These are phyloP conservation scores for Laticauda laticaudata DNA, from an alignment of 2,113 vertebrate genomes.

Conservation along the genomic window DNA sequence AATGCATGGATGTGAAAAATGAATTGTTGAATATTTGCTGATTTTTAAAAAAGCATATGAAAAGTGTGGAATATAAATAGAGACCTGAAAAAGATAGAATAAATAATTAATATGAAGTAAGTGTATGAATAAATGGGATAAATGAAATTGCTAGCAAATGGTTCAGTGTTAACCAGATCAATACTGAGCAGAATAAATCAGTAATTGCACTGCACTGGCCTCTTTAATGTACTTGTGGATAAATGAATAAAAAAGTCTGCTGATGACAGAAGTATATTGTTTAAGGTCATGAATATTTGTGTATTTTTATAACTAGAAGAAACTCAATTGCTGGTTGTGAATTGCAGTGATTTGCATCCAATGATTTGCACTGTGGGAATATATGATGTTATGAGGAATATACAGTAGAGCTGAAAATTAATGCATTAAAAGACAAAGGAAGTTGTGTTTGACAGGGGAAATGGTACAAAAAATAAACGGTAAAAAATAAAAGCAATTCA, in stretches of 20 bases:
- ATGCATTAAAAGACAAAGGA: not conserved
- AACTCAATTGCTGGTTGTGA: not conserved
- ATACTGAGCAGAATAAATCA: not conserved
- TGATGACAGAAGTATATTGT: not conserved
- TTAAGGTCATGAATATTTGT: not conserved
- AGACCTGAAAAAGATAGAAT: not conserved
- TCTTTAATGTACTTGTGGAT: not conserved
- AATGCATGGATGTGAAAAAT: not conserved
- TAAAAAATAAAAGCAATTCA: not conserved
- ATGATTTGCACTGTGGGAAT: not conserved
- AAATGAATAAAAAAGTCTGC: not conserved
- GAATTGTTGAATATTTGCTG: not conserved
- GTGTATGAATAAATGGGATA: not conserved
- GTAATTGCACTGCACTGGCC: not conserved
- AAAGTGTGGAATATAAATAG: not conserved
- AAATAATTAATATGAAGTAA: not conserved
- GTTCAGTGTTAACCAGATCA: not conserved
- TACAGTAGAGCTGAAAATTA: not conserved
- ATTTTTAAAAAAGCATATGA: not conserved
- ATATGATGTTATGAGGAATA: not conserved
- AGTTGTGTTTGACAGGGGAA: not conserved
- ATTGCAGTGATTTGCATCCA: not conserved
- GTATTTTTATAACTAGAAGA: not conserved
- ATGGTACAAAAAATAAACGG: not conserved
- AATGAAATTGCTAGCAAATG: not conserved